Base-by-base conservation (phyloP, 1,140 invertebrate species). In the Amphibalanus amphitrite region DNA sequence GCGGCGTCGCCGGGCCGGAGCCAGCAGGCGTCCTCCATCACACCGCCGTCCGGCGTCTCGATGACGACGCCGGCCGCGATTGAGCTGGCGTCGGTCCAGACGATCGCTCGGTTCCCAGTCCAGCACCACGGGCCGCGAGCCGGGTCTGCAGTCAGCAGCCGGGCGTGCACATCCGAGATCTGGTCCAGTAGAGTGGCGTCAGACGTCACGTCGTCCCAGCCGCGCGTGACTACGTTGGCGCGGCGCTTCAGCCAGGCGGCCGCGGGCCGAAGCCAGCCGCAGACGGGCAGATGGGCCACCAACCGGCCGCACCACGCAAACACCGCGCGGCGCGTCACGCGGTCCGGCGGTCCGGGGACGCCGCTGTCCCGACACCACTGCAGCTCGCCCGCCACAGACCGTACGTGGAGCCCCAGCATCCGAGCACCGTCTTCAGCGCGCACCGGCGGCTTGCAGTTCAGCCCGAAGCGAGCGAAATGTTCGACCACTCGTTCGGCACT, bases 251-350 rank as follows among this genome's bases (percentile, higher is more conserved):
- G 25, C 69, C 69, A 71, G 3, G 69, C 70, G 10, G 59, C 29
- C 13, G 40, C 72, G 0, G 65, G 65, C 6, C 72, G 28, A 59
- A 71, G 26, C 69, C 72, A 73, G 38, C 69, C 69, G 20, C 47
- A 29, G 3, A 71, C 59, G 33, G 69, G 69, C 4, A 73, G 23
- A 28, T 67, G 72, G 29, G 38, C n/a, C 69, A 38, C 71, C 8
- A 73, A 30, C 28, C 26, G 72, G 40, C 72, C 72, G 69, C 72
- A 73, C 65, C 47, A 59, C 65, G 65, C 65, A 3, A 67, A 67
- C 15, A 20, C 4, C 8, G 0, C 3, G 15, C 3, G 17, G 65
- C 65, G 65, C 0, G 65, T 67, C n/a, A 67, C 65, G 8, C 28
- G n/a, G n/a, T 28, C 65, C 26, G 64, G 65, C 28, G 65, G 65